Base-by-base conservation (phyloP, 1,140 invertebrate species). In the Amphibalanus amphitrite region DNA sequence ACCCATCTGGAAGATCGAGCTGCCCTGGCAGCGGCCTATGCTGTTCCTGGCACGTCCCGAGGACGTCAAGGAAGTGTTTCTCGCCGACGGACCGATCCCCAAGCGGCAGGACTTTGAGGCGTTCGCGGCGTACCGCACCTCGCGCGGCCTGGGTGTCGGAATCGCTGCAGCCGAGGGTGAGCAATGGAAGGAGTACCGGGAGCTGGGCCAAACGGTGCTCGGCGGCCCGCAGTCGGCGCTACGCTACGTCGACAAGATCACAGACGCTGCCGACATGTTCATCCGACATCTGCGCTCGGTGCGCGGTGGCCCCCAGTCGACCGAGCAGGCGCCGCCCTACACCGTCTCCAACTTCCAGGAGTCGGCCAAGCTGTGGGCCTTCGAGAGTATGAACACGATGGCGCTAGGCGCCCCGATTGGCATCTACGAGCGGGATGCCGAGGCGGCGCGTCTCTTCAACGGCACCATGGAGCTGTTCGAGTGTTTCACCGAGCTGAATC, bases 331-430 rank as follows among this genome's bases (percentile, higher is more conserved):
- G 4, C 33, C 47, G 47, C 13, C 10, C 47, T 13, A 59, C 47
- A 59, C 47, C 6, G 47, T 59, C 6, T 8, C 47, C 47, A 20
- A 59, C 47, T 59, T 59, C 20, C 47, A 59, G 47, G 47, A 59
- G 20, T 1, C 20, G 23, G 65, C 65, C 8, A 67, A 67, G 28
- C n/a, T 28, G 23, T 67, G 65, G 65, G 26, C 65, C 26, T 67
- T 67, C 28, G 65, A 67, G 28, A 28, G 26, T 17, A 67, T 67
- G 65, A 67, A 67, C 65, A 67, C 28, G 65, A 67, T 67, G n/a
- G 26, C 28, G 3, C 65, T 67, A 6, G 65, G 65, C 20, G 65
- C n/a, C n/a, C 8, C n/a, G n/a, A 17, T 67, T 26, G 65, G 65
- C n/a, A 28, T 67, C 26, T 67, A 28, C 28, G 65, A 67, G 10